Percentiles rank a stretch among this genome's conserved stretches.
Evolutionary conservation across 2,888 invertebrate genomes (phyloP).

Genomic region (Neria commutata): DNA sequence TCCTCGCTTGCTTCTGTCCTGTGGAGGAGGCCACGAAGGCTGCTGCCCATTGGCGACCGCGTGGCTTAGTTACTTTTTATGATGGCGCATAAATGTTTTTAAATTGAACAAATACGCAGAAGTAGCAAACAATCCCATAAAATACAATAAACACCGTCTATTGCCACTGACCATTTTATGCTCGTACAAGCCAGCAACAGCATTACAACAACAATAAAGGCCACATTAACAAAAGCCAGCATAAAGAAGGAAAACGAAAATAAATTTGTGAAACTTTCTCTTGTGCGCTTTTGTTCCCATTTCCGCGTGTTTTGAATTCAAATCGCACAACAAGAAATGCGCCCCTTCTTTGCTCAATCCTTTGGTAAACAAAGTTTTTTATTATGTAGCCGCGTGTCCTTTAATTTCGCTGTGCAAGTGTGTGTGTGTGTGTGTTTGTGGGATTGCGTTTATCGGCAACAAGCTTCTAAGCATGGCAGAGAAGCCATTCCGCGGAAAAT

Average conservation of each 20-base stretch:
- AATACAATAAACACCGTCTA: constrained; percentile 4
- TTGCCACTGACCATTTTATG: neutral
- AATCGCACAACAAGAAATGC: too few relatives aligned
- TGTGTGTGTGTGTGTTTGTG: too few relatives aligned
- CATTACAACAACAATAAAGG: neutral
- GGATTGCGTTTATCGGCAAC: too few relatives aligned
- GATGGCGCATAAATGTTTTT: constrained; percentile 51
- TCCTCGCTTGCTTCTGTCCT: too few relatives aligned
- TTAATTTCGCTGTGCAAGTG: too few relatives aligned
- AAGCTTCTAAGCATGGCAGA: too few relatives aligned
- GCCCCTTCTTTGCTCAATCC: constrained; percentile 44
- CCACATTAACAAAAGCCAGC: neutral
- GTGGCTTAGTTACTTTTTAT: constrained; percentile 35
- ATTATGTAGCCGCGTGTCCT: constrained; percentile 49
- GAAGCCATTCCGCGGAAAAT: too few relatives aligned
- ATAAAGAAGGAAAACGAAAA: neutral
- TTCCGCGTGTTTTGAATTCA: neutral
- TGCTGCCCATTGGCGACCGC: neutral
- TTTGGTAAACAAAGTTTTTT: constrained; percentile 50
- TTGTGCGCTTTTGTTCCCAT: too few relatives aligned
- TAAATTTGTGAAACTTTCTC: too few relatives aligned
- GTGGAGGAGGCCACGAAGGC: too few relatives aligned
- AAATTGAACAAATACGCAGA: constrained; percentile 38
- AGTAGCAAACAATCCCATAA: constrained; percentile 1
- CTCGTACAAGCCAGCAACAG: neutral